These are phyloP conservation scores for Drosophila hamatofila DNA, from an alignment of 2,888 invertebrate species.

Conservation along the genomic window DNA sequence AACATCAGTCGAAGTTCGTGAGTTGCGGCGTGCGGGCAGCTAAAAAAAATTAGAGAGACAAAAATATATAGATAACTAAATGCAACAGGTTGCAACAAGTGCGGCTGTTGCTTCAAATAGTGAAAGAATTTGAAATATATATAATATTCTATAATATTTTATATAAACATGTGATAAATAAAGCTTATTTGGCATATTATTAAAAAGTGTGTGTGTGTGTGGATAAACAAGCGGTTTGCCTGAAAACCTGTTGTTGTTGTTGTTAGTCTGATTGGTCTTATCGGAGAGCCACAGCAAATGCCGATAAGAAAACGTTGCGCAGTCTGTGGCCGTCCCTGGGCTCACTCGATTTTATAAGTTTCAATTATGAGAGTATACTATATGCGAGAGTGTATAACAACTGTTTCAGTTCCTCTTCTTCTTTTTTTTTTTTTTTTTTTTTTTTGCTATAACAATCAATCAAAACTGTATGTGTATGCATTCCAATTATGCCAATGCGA, in stretches of 20 bases:
- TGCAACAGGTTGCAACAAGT: conserved; percentile 52
- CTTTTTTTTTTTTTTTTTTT: not conserved
- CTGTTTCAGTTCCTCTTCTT: not conserved
- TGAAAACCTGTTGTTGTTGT: not conserved
- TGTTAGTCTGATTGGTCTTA: conserved; percentile 44
- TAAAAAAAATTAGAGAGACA: not conserved
- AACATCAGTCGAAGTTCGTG: conserved; percentile 51
- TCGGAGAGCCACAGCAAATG: conserved; percentile 35
- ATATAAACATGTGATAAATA: conserved; percentile 37
- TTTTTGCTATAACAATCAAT: conserved; percentile 11
- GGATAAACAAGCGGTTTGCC: conserved; percentile 56
- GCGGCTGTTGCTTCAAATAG: conserved; percentile 16
- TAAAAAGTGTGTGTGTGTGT: conserved; percentile 13
- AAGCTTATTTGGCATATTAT: conserved; percentile 25
- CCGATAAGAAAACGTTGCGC: conserved; percentile 65
- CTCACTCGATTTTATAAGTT: conserved; percentile 16
- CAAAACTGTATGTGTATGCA: conserved; percentile 14
- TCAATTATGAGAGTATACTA: conserved; percentile 9
- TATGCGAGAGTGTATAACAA: not conserved
- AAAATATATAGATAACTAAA: not conserved
- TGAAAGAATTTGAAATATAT: conserved; percentile 17
- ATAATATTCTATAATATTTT: conserved; percentile 4
- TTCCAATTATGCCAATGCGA: conserved; percentile 10
- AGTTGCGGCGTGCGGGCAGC: conserved; percentile 48
- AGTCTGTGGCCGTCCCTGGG: conserved; percentile 43